Evolutionary conservation across 2,888 invertebrate genomes (phyloP).

Genomic region (Xanthostigma xanthostigma): DNA sequence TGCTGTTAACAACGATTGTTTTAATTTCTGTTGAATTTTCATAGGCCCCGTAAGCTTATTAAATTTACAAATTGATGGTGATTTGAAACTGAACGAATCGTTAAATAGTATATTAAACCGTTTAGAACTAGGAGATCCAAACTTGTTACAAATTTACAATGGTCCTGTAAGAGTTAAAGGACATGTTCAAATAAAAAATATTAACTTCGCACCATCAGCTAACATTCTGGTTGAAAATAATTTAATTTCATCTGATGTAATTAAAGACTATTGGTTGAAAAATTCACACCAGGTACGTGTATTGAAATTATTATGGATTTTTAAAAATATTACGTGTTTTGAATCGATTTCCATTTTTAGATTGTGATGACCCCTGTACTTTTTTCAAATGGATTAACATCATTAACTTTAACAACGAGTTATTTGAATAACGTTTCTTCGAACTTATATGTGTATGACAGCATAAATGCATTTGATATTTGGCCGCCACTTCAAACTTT

Average conservation of each 20-base stretch:
- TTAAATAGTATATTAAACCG: constrained; percentile 6
- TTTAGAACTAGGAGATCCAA: constrained; percentile 13
- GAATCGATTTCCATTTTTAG: too few relatives aligned
- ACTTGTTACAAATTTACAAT: constrained; percentile 23
- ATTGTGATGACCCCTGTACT: too few relatives aligned
- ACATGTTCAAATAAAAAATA: constrained; percentile 19
- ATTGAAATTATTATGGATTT: constrained; percentile 13
- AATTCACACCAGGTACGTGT: constrained; percentile 19
- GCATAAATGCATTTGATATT: too few relatives aligned
- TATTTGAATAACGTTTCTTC: too few relatives aligned
- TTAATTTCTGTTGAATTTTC: constrained; percentile 7
- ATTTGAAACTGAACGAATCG: constrained; percentile 17
- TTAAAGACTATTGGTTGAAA: constrained; percentile 24
- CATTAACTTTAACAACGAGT: too few relatives aligned
- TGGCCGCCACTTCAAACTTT: too few relatives aligned
- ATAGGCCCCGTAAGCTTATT: constrained; percentile 21
- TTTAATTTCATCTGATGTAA: constrained; percentile 14
- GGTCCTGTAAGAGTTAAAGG: constrained; percentile 23
- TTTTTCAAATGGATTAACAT: too few relatives aligned
- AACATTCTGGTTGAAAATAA: constrained; percentile 17
- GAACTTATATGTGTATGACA: too few relatives aligned
- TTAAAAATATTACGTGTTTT: constrained; percentile 19
- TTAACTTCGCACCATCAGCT: constrained; percentile 14
- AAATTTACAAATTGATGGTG: constrained; percentile 15
- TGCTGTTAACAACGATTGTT: background rate